Percentiles rank a stretch among this genome's conserved stretches.
These are phyloP conservation scores for Gallinago media DNA, from an alignment of 2,113 vertebrate species.

Conservation along the genomic window DNA sequence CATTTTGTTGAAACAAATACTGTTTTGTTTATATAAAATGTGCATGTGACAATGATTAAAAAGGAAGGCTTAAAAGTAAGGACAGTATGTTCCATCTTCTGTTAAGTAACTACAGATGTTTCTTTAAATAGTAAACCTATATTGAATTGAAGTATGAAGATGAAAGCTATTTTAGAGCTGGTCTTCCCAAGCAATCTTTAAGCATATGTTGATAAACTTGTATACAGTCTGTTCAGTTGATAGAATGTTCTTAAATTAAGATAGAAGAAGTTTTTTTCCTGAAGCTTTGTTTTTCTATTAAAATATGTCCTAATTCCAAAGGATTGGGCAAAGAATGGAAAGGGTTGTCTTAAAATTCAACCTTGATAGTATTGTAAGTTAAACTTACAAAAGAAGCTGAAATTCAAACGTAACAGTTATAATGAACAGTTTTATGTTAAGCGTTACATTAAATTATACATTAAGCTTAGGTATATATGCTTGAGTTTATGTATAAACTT, in stretches of 20 bases:
- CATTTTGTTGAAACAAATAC: background rate
- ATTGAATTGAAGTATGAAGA: background rate
- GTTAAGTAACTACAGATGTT: background rate
- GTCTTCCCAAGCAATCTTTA: background rate
- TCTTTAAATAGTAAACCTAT: background rate
- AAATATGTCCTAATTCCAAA: background rate
- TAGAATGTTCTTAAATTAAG: background rate
- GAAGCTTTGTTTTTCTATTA: background rate
- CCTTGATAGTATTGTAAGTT: background rate
- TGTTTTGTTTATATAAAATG: background rate
- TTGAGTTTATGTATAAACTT: background rate
- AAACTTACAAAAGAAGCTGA: background rate
- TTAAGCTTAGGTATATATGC: background rate
- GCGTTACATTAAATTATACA: background rate
- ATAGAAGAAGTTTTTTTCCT: background rate
- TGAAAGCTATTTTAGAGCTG: conserved; percentile 9
- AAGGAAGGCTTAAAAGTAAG: background rate
- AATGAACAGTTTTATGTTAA: background rate
- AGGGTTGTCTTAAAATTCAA: background rate
- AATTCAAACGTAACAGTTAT: background rate
- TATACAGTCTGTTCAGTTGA: background rate
- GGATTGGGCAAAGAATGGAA: background rate
- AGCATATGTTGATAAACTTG: background rate
- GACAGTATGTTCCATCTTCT: background rate
- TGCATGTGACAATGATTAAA: background rate